Conservation (phyloP, 2,797 vertebrate species). For the Gymnoscopelus braueri region DNA sequence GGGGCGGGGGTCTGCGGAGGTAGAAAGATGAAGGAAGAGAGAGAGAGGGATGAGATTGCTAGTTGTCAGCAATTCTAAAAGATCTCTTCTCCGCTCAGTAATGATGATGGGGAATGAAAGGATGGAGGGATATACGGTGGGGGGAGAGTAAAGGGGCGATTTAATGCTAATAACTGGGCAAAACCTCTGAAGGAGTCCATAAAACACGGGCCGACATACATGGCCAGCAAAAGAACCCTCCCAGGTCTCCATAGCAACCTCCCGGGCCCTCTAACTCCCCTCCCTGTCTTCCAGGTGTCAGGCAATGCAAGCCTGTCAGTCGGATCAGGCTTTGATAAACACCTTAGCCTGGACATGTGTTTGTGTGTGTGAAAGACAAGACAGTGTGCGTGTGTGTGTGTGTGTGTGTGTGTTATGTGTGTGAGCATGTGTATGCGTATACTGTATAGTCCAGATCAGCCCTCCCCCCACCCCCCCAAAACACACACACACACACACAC, state of each 20-base stretch:
- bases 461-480: too few species aligned
- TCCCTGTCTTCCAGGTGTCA: constrained; percentile 41
- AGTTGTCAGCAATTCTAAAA: constrained; percentile 59
- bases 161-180: constrained; percentile 58
- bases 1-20: neutral
- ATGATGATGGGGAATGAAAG: constrained; percentile 48
- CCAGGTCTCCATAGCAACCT: constrained; percentile 66
- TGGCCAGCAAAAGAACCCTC: constrained; percentile 19
- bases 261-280: constrained; percentile 33
- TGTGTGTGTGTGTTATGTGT: constrained; percentile 26
- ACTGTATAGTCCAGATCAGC: too few species aligned
- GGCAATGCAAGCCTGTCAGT: constrained; percentile 45
- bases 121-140: constrained; percentile 20
- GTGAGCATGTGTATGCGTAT: too few species aligned
- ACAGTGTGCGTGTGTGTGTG: constrained; percentile 33
- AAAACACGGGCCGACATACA: constrained; percentile 56
- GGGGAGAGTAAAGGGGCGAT: constrained; percentile 38
- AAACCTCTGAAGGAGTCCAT: constrained; percentile 33
- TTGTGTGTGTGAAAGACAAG: constrained; percentile 5
- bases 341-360: constrained; percentile 20
- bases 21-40: constrained; percentile 1
- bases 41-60: constrained; percentile 28
- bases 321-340: constrained; percentile 54
- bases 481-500: too few species aligned
- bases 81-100: constrained; percentile 49